Percentiles rank a stretch among this genome's conserved stretches.
These are phyloP conservation scores for Mus caroli DNA, from an alignment of 2,797 vertebrate genomes.

Conservation along the genomic window DNA sequence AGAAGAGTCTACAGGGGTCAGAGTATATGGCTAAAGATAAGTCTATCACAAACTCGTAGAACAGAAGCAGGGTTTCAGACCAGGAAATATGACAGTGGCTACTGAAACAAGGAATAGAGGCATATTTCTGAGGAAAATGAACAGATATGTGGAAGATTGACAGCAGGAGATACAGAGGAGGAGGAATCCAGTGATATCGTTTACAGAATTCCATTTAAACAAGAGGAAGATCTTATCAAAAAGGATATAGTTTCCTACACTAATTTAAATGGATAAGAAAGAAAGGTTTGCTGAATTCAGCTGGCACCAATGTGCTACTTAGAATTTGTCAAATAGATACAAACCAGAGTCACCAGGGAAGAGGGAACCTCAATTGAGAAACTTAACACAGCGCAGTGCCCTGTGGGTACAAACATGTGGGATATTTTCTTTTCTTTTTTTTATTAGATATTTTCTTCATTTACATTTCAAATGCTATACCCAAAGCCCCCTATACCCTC, in stretches of 20 bases:
- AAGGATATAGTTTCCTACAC: background rate
- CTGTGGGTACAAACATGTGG: background rate
- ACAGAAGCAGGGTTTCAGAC: background rate
- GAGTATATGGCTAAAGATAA: background rate
- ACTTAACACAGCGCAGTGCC: background rate
- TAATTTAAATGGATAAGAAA: background rate
- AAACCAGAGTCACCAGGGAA: background rate
- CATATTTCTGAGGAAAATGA: background rate
- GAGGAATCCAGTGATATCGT: background rate
- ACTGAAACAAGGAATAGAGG: background rate
- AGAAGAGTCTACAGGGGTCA: background rate
- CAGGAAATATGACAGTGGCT: background rate
- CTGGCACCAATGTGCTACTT: background rate
- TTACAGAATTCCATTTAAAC: background rate
- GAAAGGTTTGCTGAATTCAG: background rate
- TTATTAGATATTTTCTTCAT: too few relatives aligned
- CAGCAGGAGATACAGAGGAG: background rate
- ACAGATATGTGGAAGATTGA: background rate
- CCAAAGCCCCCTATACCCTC: too few relatives aligned
- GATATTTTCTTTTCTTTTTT: too few relatives aligned
- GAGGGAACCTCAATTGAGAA: background rate
- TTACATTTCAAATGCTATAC: too few relatives aligned
- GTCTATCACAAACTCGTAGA: background rate
- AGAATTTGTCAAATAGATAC: background rate
- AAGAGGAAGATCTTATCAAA: background rate